phyloP scores from a whole-genome alignment of 2,888 invertebrate species.

The Rhogogaster chlorosoma region DNA sequence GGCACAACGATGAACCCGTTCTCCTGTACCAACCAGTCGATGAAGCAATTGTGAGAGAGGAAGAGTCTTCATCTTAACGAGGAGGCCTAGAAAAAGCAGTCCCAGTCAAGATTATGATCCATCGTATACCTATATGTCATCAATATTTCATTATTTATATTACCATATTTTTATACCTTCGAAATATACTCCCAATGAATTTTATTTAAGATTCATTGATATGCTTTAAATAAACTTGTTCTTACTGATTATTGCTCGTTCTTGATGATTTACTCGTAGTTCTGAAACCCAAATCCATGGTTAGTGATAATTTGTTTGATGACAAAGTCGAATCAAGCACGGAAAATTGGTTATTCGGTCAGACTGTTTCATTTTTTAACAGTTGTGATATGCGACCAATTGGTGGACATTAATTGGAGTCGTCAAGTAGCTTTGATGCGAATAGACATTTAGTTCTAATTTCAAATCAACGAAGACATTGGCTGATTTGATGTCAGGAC shows the following conservation, averaged over 20 bases:
- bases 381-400: not conserved
- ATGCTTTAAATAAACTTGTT: not conserved
- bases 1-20: not conserved
- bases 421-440: not conserved
- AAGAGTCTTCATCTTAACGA: not conserved
- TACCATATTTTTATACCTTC: not conserved
- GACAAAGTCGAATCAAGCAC: not conserved
- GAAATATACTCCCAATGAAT: not conserved
- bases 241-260: not conserved
- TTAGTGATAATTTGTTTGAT: not conserved
- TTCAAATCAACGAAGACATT: not conserved
- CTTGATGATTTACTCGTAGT: not conserved
- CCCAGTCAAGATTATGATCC: not conserved
- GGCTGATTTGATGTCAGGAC: not conserved
- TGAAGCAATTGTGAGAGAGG: not conserved
- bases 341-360: not conserved
- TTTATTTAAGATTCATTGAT: not conserved
- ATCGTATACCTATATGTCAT: not conserved
- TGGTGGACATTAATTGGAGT: not conserved
- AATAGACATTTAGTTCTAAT: not conserved
- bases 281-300: not conserved
- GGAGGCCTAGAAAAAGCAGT: not conserved
- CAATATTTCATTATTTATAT: not conserved
- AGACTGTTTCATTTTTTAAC: not conserved
- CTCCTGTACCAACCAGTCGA: slow-evolving; percentile 13